These are phyloP conservation scores for Eupithecia abbreviata DNA, from an alignment of 2,888 invertebrate species.

Conservation along the genomic window DNA sequence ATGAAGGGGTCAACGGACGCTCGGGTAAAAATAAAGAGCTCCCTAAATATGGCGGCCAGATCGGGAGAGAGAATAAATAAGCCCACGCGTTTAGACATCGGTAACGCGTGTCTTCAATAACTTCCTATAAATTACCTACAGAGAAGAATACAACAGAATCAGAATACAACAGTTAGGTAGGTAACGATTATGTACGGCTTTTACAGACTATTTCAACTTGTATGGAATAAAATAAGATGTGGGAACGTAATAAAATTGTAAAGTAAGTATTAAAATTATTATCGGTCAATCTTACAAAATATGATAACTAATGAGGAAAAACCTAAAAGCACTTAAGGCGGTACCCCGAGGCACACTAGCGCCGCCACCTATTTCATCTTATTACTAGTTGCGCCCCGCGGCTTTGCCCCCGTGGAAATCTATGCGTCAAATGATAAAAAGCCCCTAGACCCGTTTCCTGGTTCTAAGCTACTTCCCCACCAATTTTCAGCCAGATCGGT, in stretches of 20 bases:
- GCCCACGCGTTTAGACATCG: slow-evolving; percentile 22
- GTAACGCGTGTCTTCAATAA: slow-evolving; percentile 12
- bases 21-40: slow-evolving; percentile 67
- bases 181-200: too few species aligned
- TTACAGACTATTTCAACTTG: neutral
- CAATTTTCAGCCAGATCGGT: too few species aligned
- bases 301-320: too few species aligned
- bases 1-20: slow-evolving; percentile 61
- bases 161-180: too few species aligned
- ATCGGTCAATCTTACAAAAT: neutral
- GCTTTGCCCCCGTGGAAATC: too few species aligned
- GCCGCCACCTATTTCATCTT: too few species aligned
- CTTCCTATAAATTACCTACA: neutral
- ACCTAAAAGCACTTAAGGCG: too few species aligned
- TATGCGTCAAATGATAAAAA: too few species aligned
- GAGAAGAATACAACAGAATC: neutral
- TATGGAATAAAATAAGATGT: neutral
- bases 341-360: too few species aligned
- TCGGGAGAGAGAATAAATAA: slow-evolving; percentile 39
- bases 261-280: neutral
- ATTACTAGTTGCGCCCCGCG: too few species aligned
- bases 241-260: neutral
- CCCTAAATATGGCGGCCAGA: slow-evolving; percentile 55
- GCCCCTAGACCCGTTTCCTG: too few species aligned
- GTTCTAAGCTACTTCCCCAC: too few species aligned